phyloP scores from a whole-genome alignment of 1,140 invertebrate genomes.

The Anadara kagoshimensis region DNA sequence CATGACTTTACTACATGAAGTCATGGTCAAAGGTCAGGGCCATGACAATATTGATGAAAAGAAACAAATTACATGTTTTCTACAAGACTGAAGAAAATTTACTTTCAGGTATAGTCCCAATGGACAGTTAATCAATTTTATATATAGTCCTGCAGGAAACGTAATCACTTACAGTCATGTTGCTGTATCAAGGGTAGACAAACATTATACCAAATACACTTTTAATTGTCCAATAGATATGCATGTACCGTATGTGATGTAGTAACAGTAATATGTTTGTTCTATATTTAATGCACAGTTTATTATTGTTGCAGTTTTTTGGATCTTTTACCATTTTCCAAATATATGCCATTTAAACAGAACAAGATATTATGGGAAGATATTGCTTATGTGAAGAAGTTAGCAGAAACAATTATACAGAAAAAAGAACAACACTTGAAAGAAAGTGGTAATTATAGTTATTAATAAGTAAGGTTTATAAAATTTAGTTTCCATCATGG shows the following conservation, averaged over 20 bases:
- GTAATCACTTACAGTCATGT: not conserved
- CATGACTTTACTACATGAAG: too few relatives aligned
- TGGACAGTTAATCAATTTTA: too few relatives aligned
- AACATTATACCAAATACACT: constrained; percentile 27
- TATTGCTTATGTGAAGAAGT: constrained; percentile 8
- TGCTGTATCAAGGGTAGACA: not conserved
- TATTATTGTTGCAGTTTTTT: constrained; percentile 30
- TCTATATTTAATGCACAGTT: not conserved
- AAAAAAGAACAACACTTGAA: constrained; percentile 2
- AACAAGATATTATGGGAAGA: constrained; percentile 20
- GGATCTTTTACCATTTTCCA: constrained; percentile 34
- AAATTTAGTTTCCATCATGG: not conserved
- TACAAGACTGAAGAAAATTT: too few relatives aligned
- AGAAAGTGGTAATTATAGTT: constrained; percentile 11
- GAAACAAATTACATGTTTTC: too few relatives aligned
- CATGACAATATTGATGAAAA: too few relatives aligned
- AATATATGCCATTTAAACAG: constrained; percentile 30
- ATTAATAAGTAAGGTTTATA: not conserved
- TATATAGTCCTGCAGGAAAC: too few relatives aligned
- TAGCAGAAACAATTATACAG: constrained; percentile 27
- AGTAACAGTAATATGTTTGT: not conserved
- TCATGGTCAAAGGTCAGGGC: too few relatives aligned
- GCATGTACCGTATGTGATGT: not conserved
- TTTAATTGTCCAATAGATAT: not conserved
- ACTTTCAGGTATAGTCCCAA: too few relatives aligned